A percentile compares a stretch with the other conserved stretches of the same genome.
Conservation (phyloP, 1,140 invertebrate species). For the Pararge aegeria region DNA sequence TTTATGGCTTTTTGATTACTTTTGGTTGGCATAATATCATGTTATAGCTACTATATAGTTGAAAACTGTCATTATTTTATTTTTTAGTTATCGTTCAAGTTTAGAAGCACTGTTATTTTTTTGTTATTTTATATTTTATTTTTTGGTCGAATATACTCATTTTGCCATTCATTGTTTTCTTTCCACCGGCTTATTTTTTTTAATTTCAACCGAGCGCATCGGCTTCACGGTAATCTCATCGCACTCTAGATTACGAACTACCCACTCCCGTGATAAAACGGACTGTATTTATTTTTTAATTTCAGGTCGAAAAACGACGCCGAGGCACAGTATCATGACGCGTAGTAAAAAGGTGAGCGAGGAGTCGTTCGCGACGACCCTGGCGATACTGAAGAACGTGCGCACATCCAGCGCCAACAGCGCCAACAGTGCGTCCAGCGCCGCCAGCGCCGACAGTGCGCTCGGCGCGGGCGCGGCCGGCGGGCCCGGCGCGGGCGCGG, state of each 20-base stretch:
- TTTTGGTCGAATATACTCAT: constrained; percentile 42
- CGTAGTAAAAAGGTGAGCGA: constrained; percentile 64
- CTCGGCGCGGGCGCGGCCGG: constrained; percentile 26
- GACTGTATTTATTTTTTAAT: constrained; percentile 59
- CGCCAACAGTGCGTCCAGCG: constrained; percentile 11
- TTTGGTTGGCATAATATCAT: neutral
- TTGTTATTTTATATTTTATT: constrained; percentile 16
- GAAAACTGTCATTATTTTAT: too few species aligned
- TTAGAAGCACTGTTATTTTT: constrained; percentile 22
- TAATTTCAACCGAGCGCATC: constrained; percentile 1
- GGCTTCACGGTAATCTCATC: constrained; percentile 7
- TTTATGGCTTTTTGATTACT: constrained; percentile 9
- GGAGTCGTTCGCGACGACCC: constrained; percentile 49
- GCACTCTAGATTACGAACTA: neutral
- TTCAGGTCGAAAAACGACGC: constrained; percentile 57
- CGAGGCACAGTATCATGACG: constrained; percentile 60
- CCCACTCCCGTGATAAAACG: constrained; percentile 22
- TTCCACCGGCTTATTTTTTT: constrained; percentile 26
- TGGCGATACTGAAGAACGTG: constrained; percentile 64
- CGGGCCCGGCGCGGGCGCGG: constrained; percentile 16
- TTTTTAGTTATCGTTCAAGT: constrained; percentile 32
- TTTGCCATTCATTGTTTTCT: constrained; percentile 47
- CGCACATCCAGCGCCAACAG: constrained; percentile 21
- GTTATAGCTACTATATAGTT: too few species aligned
- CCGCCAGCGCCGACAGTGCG: constrained; percentile 7